phyloP scores from a whole-genome alignment of 2,888 invertebrate genomes.

The Ceraclea dissimilis region DNA sequence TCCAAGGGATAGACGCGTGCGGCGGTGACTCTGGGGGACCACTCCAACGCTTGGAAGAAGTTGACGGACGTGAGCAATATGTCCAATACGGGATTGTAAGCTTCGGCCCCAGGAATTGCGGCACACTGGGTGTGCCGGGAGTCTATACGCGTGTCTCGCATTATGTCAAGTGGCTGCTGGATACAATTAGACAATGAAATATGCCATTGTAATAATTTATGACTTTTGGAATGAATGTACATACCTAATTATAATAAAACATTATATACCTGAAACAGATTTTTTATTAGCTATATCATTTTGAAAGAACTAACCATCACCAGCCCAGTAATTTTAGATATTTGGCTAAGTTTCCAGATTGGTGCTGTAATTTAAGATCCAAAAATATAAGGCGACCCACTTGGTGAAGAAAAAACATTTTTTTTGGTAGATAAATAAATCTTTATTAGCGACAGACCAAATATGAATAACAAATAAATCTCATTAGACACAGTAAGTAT shows the following conservation, averaged over 20 bases:
- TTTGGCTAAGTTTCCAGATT: too few species aligned
- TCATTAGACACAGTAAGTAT: too few species aligned
- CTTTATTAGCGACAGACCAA: too few species aligned
- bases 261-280: too few species aligned
- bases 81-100: slow-evolving; percentile 55
- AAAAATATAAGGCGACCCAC: too few species aligned
- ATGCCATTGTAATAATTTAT: too few species aligned
- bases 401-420: not conserved
- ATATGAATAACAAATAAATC: not conserved
- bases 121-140: slow-evolving; percentile 54
- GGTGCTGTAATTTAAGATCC: too few species aligned
- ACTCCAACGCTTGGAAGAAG: slow-evolving; percentile 40
- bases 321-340: too few species aligned
- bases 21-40: slow-evolving; percentile 65
- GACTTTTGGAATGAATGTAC: too few species aligned
- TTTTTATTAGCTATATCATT: too few species aligned
- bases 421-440: not conserved
- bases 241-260: too few species aligned
- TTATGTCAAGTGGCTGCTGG: slow-evolving; percentile 61
- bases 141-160: slow-evolving; percentile 59
- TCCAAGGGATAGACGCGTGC: slow-evolving; percentile 52
- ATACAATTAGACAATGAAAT: slow-evolving; percentile 35
- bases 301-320: too few species aligned
- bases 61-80: slow-evolving; percentile 37
- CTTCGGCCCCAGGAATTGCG: slow-evolving; percentile 44